A percentile compares a stretch with the other conserved stretches of the same genome.
Conservation (phyloP, 2,113 vertebrate genomes). For the Melanerpes formicivorus region DNA sequence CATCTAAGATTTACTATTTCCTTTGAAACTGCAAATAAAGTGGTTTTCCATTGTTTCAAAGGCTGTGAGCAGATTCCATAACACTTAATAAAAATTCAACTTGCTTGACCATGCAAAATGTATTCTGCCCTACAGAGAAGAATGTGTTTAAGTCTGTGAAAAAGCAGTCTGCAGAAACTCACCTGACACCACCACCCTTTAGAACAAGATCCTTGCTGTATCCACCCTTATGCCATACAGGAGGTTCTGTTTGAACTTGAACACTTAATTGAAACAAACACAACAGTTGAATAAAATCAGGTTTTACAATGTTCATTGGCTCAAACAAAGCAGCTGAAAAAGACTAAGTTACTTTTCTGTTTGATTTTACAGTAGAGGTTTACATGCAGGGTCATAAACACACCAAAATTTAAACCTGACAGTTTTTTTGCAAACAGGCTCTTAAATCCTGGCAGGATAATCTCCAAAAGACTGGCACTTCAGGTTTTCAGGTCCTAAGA, state of each 20-base stretch:
- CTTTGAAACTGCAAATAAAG: background rate
- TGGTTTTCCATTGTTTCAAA: background rate
- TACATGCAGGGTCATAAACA: background rate
- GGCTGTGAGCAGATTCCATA: background rate
- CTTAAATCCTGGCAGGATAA: background rate
- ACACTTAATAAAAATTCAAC: background rate
- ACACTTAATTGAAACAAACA: constrained; percentile 64
- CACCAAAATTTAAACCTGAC: background rate
- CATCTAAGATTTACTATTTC: background rate
- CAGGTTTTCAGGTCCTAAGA: background rate
- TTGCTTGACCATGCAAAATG: background rate
- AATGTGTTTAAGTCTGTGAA: background rate
- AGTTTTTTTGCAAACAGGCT: background rate
- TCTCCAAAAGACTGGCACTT: background rate
- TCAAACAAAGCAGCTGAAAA: background rate
- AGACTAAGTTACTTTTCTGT: background rate
- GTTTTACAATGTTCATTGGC: background rate
- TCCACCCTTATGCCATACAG: background rate
- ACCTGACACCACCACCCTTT: constrained; percentile 57
- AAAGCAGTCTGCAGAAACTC: background rate
- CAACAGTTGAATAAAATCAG: background rate
- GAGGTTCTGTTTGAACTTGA: constrained; percentile 69
- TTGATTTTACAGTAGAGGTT: background rate
- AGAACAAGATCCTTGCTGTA: constrained; percentile 21
- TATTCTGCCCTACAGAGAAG: background rate